These are phyloP conservation scores for Drosophila guanche DNA, from an alignment of 1,140 invertebrate genomes.

Conservation along the genomic window DNA sequence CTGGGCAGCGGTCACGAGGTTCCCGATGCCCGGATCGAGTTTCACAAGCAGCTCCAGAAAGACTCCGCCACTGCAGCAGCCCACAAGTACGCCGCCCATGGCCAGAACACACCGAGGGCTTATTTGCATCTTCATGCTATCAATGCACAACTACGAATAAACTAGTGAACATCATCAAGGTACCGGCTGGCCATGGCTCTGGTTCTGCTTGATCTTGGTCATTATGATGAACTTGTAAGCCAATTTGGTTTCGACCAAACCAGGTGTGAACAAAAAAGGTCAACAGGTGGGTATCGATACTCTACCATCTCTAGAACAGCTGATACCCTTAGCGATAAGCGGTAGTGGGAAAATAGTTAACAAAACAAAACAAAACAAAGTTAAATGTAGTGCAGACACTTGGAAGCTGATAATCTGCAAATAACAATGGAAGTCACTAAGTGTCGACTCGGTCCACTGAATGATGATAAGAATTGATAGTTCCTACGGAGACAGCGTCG, in stretches of 20 bases:
- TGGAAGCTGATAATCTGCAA: background rate
- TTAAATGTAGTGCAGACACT: background rate
- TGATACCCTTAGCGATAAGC: background rate
- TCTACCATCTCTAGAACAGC: slow-evolving; percentile 1
- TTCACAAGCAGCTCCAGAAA: slow-evolving; percentile 95
- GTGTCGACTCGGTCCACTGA: too few species aligned
- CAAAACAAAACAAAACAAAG: background rate
- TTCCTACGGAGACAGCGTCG: too few species aligned
- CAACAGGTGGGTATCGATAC: slow-evolving; percentile 54
- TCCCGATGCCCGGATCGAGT: slow-evolving; percentile 94
- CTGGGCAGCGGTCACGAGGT: slow-evolving; percentile 96
- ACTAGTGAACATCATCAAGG: background rate
- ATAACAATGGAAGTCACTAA: too few species aligned
- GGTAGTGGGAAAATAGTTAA: background rate
- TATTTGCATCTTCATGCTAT: too few species aligned
- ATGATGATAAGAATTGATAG: too few species aligned
- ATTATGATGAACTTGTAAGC: slow-evolving; percentile 22
- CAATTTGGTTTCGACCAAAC: slow-evolving; percentile 45
- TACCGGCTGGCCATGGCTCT: slow-evolving; percentile 9
- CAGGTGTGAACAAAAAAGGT: slow-evolving; percentile 58
- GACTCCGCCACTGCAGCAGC: slow-evolving; percentile 95
- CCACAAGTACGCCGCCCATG: slow-evolving; percentile 88
- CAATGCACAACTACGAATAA: background rate
- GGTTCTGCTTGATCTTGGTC: slow-evolving; percentile 1
- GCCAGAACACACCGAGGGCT: slow-evolving; percentile 36